Evolutionary conservation across 2,888 invertebrate species (phyloP), one percentile per base, ranked within the genome.

Genomic region (Stramonita haemastoma): DNA sequence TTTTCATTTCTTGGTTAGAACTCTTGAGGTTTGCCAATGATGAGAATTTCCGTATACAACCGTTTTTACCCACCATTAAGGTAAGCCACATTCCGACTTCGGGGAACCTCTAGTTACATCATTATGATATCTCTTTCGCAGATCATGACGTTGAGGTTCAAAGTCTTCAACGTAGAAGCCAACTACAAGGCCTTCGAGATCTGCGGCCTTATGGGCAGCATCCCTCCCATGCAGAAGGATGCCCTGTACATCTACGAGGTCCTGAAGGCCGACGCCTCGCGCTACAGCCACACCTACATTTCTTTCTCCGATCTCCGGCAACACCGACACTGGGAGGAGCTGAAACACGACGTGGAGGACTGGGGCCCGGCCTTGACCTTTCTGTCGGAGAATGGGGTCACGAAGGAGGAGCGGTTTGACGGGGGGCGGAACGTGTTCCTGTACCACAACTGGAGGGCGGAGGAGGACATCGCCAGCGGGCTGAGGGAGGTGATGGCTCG

Each of bases 241-340:
- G 94, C 94, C n/a, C 90, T 95, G 22, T 87, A 92, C 77, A 93
- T 95, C 34, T 95, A 95, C 66, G 94, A 94, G 87, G 93, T 91
- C n/a, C 91, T 95, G 32, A 95, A 95, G 90, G 89, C 87, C 13
- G 92, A 93, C 29, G 93, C 93, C 13, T 91, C 90, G 32, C 89
- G 91, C 29, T 84, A 92, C 36, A 95, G 95, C 0, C 94, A 95
- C 90, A 94, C 94, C 36, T 93, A 90, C 89, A 90, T 91, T 19
- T 34, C 79, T 8, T 81, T 90, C 22, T 36, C 29, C 4, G 87
- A 86, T 26, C 88, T 92, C 5, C 32, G 57, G 60, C 32, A 89
- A 56, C 89, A 89, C 57, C 46, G 70, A 11, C 32, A 85, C 19
- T 90, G 60, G 70, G 77, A 34, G 34, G 66, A 70, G 73, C 85